phyloP scores from a whole-genome alignment of 2,888 invertebrate species.

The Vandiemenella viatica region DNA sequence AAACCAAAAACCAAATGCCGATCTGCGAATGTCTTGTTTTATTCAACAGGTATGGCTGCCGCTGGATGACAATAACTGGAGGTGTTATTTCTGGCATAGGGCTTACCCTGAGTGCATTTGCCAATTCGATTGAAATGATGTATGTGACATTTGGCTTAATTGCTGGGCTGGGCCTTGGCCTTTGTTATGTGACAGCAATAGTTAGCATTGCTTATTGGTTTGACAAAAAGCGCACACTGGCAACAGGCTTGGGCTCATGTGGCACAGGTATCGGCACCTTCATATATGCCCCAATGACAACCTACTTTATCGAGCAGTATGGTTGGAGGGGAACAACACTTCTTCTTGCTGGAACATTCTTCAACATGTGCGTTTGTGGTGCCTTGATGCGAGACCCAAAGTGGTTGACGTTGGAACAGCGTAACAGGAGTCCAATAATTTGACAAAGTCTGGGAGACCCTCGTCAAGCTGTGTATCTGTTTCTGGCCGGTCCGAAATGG shows the following conservation, averaged over 20 bases:
- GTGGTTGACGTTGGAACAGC: conserved; percentile 56
- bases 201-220: conserved; percentile 72
- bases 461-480: conserved; percentile 37
- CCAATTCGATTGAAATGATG: conserved; percentile 58
- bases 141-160: conserved; percentile 75
- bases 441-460: conserved; percentile 37
- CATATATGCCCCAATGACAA: conserved; percentile 72
- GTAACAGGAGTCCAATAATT: too few species aligned
- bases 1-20: too few species aligned
- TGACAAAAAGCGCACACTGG: conserved; percentile 70
- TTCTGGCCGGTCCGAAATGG: conserved; percentile 33
- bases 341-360: conserved; percentile 62
- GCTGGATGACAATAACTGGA: conserved; percentile 28
- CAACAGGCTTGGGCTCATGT: conserved; percentile 74
- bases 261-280: conserved; percentile 84
- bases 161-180: conserved; percentile 67
- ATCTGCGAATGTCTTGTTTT: too few species aligned
- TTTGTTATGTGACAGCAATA: conserved; percentile 79
- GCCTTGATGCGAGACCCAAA: conserved; percentile 77
- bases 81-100: conserved; percentile 37
- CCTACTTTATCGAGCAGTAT: conserved; percentile 57
- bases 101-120: conserved; percentile 52
- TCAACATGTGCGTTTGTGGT: conserved; percentile 75
- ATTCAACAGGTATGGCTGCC: conserved; percentile 75
- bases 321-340: conserved; percentile 77